These are phyloP conservation scores for Sebastes hubbsi DNA, from an alignment of 2,797 vertebrate genomes.

Conservation along the genomic window DNA sequence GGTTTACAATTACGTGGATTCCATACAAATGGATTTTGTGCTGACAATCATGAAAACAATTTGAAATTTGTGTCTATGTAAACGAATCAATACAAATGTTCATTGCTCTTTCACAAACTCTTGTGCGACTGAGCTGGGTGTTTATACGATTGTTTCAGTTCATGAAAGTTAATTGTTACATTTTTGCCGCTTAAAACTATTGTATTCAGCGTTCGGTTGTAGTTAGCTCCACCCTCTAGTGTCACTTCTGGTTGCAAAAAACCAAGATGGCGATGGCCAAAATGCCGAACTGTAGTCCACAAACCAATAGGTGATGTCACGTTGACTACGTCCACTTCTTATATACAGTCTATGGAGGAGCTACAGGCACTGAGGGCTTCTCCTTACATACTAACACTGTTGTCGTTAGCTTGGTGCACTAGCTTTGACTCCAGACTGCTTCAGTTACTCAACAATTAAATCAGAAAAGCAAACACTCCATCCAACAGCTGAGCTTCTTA, in stretches of 20 bases:
- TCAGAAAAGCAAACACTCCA: no score
- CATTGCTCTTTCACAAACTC: no score
- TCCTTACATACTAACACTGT: not conserved
- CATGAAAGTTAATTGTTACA: not conserved
- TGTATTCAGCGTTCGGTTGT: no score
- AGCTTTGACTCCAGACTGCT: not conserved
- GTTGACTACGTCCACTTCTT: not conserved
- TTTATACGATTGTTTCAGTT: not conserved
- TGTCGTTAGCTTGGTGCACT: not conserved
- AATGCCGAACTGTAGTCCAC: no score
- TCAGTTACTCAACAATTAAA: not conserved
- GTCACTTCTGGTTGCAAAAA: not conserved
- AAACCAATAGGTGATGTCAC: accelerated
- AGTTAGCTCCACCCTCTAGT: no score
- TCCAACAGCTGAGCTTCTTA: not conserved
- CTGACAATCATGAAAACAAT: no score
- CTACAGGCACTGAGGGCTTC: not conserved
- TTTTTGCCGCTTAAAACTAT: not conserved
- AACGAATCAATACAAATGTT: no score
- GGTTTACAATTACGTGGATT: no score
- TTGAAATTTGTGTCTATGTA: no score
- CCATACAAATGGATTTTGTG: no score
- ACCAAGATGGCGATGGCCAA: not conserved
- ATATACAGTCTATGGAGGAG: no score
- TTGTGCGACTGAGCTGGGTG: no score